A percentile compares a stretch with the other conserved stretches of the same genome.
Evolutionary conservation across 2,888 invertebrate genomes (phyloP).

Genomic region (Erebia aethiops): DNA sequence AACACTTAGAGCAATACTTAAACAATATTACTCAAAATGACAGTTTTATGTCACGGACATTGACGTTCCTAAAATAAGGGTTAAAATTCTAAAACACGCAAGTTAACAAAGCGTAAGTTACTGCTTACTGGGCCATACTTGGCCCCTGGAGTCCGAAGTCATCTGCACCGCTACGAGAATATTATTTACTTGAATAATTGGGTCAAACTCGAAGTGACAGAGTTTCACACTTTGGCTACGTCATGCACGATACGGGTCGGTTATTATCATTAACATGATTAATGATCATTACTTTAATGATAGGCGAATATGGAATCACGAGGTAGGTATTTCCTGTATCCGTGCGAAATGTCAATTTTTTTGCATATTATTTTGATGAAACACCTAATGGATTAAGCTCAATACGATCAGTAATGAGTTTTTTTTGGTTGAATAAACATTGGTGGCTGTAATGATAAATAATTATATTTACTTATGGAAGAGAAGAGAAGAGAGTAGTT

Average conservation of each 20-base stretch:
- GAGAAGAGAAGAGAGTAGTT: no score
- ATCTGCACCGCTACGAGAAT: no score
- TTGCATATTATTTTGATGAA: slow-evolving; percentile 24
- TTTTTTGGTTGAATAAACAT: slow-evolving; percentile 19
- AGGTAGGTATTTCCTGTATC: slow-evolving; percentile 28
- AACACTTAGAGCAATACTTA: no score
- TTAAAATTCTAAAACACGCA: no score
- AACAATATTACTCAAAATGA: no score
- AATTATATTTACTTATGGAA: no score
- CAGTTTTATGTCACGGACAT: no score
- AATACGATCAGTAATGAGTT: slow-evolving; percentile 15
- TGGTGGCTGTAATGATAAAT: neutral
- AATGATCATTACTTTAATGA: slow-evolving; percentile 34
- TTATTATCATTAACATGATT: slow-evolving; percentile 34
- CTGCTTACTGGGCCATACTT: no score
- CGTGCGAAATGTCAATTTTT: slow-evolving; percentile 32
- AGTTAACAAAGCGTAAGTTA: no score
- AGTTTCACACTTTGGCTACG: neutral
- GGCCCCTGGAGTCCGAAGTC: no score
- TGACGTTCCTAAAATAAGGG: no score
- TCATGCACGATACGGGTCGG: slow-evolving; percentile 15
- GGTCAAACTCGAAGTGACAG: neutral
- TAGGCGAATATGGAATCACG: slow-evolving; percentile 24
- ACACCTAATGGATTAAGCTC: slow-evolving; percentile 20
- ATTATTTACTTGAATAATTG: neutral